Evolutionary conservation across 2,113 vertebrate species (phyloP), one percentile per base, ranked within the genome.

Genomic region (Megaceryle maxima): DNA sequence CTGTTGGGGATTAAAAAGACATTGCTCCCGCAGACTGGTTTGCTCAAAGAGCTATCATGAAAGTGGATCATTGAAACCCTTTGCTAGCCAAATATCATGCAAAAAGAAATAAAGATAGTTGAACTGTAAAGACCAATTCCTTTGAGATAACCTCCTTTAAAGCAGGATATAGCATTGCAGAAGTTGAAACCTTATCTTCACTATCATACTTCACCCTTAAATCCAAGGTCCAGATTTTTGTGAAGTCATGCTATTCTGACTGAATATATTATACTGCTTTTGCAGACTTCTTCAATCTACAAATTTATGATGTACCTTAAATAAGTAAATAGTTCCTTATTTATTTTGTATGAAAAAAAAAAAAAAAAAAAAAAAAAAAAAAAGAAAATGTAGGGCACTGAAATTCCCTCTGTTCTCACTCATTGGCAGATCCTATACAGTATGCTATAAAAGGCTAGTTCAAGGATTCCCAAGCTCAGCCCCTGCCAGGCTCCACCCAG

Each of bases 281-380:
- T 11, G 5, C 31, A 77, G 84, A 48, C 20, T 8, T 63, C 50
- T 95, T 83, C 63, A 31, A 60, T 44, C 82, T 67, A 59, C 1
- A 2, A 44, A 48, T 72, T 19, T 62, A 37, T 72, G 1, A 1
- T 29, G 22, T 11, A 53, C 10, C 55, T 93, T 96, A 72, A 96
- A 97, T 95, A 90, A 95, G 85, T 85, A 37, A 95, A 73, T 91
- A 15, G 43, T 64, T 76, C 3, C 41, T 96, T 51, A 73, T 92
- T 94, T 86, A 91, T 97, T 93, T 95, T 92, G 48, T 7, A 90
- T 18, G 2, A n/a, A n/a, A n/a, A n/a, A n/a, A n/a, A n/a, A 15
- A 63, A 72, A 76, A 67, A 75, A 57, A 25, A 18, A 67, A 80
- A 17, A 63, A 39, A 17, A 68, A 80, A 77, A 68, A 76, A 17